Evolutionary conservation across 2,113 vertebrate species (phyloP).

Genomic region (Tichodroma muraria): DNA sequence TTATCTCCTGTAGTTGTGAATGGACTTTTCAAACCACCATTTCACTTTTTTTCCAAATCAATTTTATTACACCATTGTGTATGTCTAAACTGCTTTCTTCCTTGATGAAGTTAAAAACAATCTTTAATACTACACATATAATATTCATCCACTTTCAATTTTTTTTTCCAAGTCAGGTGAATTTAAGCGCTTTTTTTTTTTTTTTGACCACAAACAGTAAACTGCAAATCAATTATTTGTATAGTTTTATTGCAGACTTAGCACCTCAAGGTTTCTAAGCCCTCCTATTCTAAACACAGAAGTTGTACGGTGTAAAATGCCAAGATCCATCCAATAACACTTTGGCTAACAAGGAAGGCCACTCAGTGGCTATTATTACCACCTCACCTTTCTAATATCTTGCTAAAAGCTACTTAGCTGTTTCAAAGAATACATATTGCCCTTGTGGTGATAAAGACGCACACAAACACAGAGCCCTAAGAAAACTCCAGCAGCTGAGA

Average conservation of each 20-base stretch:
- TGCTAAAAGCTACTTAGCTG: constrained; percentile 29
- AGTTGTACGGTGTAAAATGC: not conserved
- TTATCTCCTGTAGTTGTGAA: not conserved
- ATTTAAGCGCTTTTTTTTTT: not conserved
- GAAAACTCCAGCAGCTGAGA: not conserved
- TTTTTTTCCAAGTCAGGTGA: not conserved
- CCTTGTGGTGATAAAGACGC: not conserved
- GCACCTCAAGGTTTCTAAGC: not conserved
- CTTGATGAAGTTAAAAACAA: not conserved
- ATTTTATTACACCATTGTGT: not conserved
- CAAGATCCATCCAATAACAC: not conserved
- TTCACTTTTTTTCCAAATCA: not conserved
- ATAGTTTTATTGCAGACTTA: not conserved
- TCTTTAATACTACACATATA: not conserved
- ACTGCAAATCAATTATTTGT: not conserved
- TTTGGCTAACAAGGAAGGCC: not conserved
- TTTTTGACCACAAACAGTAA: not conserved
- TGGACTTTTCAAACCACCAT: not conserved
- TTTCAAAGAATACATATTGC: not conserved
- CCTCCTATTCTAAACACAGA: not conserved
- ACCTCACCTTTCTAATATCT: not conserved
- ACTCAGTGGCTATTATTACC: not conserved
- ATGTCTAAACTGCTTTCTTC: not conserved
- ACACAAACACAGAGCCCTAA: not conserved
- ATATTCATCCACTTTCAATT: not conserved